phyloP scores from a whole-genome alignment of 1,140 invertebrate genomes.

The Holcopasites calliopsidis region DNA sequence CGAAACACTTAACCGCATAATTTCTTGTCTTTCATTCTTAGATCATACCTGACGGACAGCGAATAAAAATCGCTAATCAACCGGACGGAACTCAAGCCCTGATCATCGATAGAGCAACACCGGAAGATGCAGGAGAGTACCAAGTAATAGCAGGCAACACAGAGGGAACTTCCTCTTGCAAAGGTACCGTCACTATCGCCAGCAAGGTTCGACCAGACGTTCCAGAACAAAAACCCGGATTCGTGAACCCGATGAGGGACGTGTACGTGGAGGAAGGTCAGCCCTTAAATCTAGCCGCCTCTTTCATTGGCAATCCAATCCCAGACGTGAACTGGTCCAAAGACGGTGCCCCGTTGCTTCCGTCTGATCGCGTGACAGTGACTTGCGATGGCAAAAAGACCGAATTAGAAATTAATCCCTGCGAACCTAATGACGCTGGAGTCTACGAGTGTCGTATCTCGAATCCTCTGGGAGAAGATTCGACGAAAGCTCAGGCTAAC shows the following conservation, averaged over 20 bases:
- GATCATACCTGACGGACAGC: conserved; percentile 86
- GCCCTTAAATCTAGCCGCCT: conserved; percentile 83
- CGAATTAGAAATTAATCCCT: conserved; percentile 87
- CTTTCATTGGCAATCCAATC: conserved; percentile 91
- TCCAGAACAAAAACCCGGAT: conserved; percentile 87
- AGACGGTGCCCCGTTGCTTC: conserved; percentile 84
- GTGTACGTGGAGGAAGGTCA: conserved; percentile 88
- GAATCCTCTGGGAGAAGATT: conserved; percentile 88
- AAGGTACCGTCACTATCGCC: conserved; percentile 85
- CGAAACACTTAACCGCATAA: background rate
- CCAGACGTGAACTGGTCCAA: conserved; percentile 92
- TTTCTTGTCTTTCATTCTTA: conserved; percentile 34
- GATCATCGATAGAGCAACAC: conserved; percentile 83
- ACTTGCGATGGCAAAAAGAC: conserved; percentile 91
- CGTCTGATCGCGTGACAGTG: conserved; percentile 84
- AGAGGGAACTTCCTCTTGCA: conserved; percentile 85
- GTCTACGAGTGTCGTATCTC: conserved; percentile 86
- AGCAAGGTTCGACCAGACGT: conserved; percentile 82
- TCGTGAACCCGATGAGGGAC: conserved; percentile 87
- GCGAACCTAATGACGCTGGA: conserved; percentile 87
- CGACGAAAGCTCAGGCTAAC: conserved; percentile 84
- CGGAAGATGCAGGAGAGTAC: conserved; percentile 88
- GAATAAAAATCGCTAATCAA: conserved; percentile 83
- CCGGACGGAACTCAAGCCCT: conserved; percentile 86
- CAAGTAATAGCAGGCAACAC: conserved; percentile 87